Evolutionary conservation across 1,140 invertebrate genomes (phyloP).

Genomic region (Zeugodacus cucurbitae): DNA sequence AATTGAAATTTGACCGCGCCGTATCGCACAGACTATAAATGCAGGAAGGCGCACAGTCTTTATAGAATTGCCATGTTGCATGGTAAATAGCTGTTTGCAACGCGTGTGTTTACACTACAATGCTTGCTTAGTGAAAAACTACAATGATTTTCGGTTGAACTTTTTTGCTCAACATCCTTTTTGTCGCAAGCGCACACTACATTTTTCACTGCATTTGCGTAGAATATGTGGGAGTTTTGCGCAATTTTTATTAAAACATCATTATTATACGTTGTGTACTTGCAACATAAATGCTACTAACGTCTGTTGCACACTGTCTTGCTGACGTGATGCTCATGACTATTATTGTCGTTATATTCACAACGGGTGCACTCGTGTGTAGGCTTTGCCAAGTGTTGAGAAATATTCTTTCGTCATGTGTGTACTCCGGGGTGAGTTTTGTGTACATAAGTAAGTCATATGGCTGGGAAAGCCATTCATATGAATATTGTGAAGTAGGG

Average conservation of each 20-base stretch:
- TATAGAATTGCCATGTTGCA: conserved; percentile 30
- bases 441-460: background rate
- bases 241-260: conserved; percentile 37
- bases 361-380: background rate
- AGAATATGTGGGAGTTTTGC: conserved; percentile 24
- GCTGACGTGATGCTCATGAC: conserved; percentile 15
- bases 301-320: background rate
- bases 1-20: background rate
- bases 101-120: background rate
- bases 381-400: background rate
- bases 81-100: conserved; percentile 17
- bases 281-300: background rate
- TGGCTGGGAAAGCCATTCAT: background rate
- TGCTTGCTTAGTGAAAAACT: no score
- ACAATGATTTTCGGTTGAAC: no score
- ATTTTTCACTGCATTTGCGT: conserved; percentile 5
- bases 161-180: conserved; percentile 15
- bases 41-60: background rate
- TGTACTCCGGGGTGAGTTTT: background rate
- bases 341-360: background rate
- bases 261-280: conserved; percentile 16
- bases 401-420: conserved; percentile 7
- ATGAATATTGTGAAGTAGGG: background rate
- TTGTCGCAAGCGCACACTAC: conserved; percentile 15
- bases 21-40: background rate